Base-by-base conservation (phyloP, 2,888 invertebrate genomes). In the Seira ritae region DNA sequence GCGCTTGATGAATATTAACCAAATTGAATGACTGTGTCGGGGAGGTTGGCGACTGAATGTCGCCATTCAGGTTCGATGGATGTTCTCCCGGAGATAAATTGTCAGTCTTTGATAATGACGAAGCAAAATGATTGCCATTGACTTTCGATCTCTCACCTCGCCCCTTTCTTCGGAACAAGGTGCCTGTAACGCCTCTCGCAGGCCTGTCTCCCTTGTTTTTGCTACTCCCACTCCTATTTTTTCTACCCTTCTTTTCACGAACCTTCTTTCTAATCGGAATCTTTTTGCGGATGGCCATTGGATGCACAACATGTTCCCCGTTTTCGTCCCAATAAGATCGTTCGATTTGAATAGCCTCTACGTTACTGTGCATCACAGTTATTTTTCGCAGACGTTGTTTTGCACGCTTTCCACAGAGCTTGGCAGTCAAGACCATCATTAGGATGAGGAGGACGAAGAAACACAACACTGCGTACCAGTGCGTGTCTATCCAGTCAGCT, bases 391-490 rank as follows among this genome's bases (percentile, higher is more conserved):
- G 92, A 91, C 96, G 96, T 91, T 94, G 93, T 91, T 95, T 95
- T 86, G 94, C 93, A 87, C 94, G 93, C 89, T 96, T 96, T 90
- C 96, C 95, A 90, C 96, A 92, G 90, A 95, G 93, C 90, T 94
- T 94, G 89, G 95, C 95, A 92, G 95, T 95, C 90, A 95, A 92
- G 90, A 95, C 97, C 95, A 97, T 91, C 50, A 92, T 89, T 73
- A 97, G 91, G 17, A 95, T 92, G 88, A 97, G 92, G 23, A 95
- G 95, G 15, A 94, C 93, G 37, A 95, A 92, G 85, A 96, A 95
- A 76, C 96, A 92, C 62, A 95, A 93, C 76, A 96, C 96, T 0
- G 96, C 95, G 90, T 97, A 98, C 98, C 98, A 98, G 91, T 98
- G 96, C 73, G 95, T 94, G 88, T 94, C 92, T 89, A 97, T 93